These are phyloP conservation scores for Aphelinus certus DNA, from an alignment of 1,140 invertebrate genomes.

Conservation along the genomic window DNA sequence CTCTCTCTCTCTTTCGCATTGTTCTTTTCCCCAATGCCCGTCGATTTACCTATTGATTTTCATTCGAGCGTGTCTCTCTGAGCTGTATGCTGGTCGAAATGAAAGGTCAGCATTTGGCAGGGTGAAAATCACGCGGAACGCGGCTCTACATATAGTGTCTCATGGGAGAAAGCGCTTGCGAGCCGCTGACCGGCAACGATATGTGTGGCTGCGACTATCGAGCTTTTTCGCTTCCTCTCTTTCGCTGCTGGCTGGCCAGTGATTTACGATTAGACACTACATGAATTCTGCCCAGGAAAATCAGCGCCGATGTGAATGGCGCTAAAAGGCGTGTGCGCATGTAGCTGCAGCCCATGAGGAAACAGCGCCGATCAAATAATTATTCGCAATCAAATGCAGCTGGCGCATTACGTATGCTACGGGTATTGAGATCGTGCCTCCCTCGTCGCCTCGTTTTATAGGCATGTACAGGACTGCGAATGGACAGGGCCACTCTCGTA, in stretches of 20 bases:
- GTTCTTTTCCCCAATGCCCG: too few species aligned
- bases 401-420: slow-evolving; percentile 46
- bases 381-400: slow-evolving; percentile 54
- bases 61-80: too few species aligned
- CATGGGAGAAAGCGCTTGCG: background rate
- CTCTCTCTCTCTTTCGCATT: background rate
- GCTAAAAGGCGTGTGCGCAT: background rate
- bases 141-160: background rate
- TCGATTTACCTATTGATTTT: too few species aligned
- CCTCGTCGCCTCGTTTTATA: too few species aligned
- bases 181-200: background rate
- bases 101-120: slow-evolving; percentile 11
- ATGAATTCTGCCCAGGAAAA: background rate
- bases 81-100: background rate
- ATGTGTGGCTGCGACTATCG: background rate
- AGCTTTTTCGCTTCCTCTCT: background rate
- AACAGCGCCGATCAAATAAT: slow-evolving; percentile 53
- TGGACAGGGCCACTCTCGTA: too few species aligned
- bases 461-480: too few species aligned
- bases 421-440: too few species aligned
- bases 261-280: slow-evolving; percentile 3
- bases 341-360: background rate
- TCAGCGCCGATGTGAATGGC: background rate
- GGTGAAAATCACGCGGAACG: background rate
- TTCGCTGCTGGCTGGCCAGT: background rate